Evolutionary conservation across 2,113 vertebrate genomes (phyloP).

Genomic region (Colaptes auratus): DNA sequence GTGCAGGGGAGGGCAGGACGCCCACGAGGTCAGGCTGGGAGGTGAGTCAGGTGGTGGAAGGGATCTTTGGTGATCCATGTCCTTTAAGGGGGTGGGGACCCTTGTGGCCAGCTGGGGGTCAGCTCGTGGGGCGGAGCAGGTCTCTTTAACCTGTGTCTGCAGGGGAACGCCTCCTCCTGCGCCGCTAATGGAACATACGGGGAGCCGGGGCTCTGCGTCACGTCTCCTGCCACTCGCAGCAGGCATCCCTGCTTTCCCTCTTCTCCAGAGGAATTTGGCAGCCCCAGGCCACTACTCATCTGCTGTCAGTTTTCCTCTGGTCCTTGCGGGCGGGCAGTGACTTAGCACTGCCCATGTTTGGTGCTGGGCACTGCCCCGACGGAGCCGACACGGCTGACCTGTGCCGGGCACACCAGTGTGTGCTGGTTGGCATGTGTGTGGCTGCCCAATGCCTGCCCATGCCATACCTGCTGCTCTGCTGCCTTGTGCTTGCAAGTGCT

Average conservation of each 20-base stretch:
- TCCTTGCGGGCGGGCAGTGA: neutral
- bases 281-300: constrained; percentile 3
- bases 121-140: rapidly evolving
- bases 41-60: neutral
- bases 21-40: neutral
- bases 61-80: neutral
- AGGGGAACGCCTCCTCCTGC: neutral
- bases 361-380: neutral
- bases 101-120: rapidly evolving
- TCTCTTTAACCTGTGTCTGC: neutral
- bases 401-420: neutral
- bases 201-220: neutral
- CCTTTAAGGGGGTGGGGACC: rapidly evolving
- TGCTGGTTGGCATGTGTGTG: rapidly evolving
- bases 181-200: neutral
- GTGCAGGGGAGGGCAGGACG: neutral
- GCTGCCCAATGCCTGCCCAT: neutral
- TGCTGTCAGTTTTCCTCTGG: neutral
- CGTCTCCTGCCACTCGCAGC: neutral
- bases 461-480: neutral
- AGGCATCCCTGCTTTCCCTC: neutral
- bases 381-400: rapidly evolving
- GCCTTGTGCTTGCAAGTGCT: neutral
- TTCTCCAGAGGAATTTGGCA: constrained; percentile 13
- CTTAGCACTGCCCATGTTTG: neutral